These are phyloP conservation scores for Cydia strobilella DNA, from an alignment of 1,140 invertebrate species.

Conservation along the genomic window DNA sequence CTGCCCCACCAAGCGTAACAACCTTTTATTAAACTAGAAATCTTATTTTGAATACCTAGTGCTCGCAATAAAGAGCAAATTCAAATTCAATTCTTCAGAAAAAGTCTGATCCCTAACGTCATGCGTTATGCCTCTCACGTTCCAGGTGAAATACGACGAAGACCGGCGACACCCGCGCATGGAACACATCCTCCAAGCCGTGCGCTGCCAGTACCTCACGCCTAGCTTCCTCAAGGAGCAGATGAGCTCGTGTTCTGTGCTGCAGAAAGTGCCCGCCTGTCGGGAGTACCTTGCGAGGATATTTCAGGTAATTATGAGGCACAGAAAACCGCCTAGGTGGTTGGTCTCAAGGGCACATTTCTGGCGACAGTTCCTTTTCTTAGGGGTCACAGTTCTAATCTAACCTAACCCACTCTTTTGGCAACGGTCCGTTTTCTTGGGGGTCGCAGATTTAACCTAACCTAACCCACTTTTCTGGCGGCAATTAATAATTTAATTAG, in stretches of 20 bases:
- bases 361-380: too few relatives aligned
- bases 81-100: not conserved
- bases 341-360: too few relatives aligned
- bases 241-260: constrained; percentile 93
- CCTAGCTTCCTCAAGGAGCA: constrained; percentile 94
- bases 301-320: constrained; percentile 84
- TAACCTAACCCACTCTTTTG: too few relatives aligned
- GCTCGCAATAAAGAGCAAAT: too few relatives aligned
- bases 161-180: constrained; percentile 91
- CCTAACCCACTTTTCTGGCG: too few relatives aligned
- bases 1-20: too few relatives aligned
- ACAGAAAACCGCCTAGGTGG: too few relatives aligned
- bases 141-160: constrained; percentile 88
- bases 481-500: not conserved
- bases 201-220: constrained; percentile 95
- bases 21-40: too few relatives aligned
- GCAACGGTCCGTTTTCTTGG: too few relatives aligned
- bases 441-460: too few relatives aligned
- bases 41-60: too few relatives aligned
- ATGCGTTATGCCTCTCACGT: not conserved
- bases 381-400: too few relatives aligned
- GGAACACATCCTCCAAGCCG: constrained; percentile 91
- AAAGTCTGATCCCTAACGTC: not conserved
- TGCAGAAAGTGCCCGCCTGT: constrained; percentile 94
- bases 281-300: constrained; percentile 94